Conservation (phyloP, 1,140 invertebrate genomes). For the Drosophila cardini region DNA sequence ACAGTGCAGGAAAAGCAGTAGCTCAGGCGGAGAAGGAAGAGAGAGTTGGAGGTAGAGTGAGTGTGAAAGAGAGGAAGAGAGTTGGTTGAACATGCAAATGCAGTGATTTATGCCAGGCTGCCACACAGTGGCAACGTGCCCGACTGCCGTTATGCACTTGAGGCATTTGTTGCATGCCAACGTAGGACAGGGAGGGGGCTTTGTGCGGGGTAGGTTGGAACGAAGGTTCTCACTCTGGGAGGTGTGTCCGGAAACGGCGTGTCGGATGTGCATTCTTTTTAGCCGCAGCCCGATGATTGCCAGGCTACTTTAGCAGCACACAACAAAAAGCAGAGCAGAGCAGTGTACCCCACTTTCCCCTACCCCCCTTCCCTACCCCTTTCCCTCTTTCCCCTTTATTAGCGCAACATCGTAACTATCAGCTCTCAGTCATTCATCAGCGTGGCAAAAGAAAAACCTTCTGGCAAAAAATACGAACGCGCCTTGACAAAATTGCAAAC, state of each 20-base stretch:
- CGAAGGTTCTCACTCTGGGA: neutral
- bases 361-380: conserved; percentile 33
- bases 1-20: no score
- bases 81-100: conserved; percentile 67
- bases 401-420: conserved; percentile 30
- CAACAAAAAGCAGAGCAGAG: conserved; percentile 42
- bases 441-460: conserved; percentile 29
- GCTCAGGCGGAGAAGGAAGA: neutral
- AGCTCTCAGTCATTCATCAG: conserved; percentile 66
- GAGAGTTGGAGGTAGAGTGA: neutral
- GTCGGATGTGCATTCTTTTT: conserved; percentile 70
- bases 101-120: conserved; percentile 74
- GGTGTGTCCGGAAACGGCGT: conserved; percentile 55
- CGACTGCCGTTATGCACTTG: conserved; percentile 74
- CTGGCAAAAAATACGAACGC: conserved; percentile 17
- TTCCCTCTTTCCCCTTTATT: conserved; percentile 57
- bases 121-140: conserved; percentile 20
- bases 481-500: conserved; percentile 60
- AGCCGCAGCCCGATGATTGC: conserved; percentile 48
- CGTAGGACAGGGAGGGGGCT: neutral
- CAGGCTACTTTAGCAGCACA: conserved; percentile 31
- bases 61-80: conserved; percentile 1
- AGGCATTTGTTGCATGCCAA: conserved; percentile 81
- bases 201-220: neutral
- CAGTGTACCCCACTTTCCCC: conserved; percentile 38